Evolutionary conservation across 1,140 invertebrate genomes (phyloP).

Genomic region (Sarcophaga peregrina): DNA sequence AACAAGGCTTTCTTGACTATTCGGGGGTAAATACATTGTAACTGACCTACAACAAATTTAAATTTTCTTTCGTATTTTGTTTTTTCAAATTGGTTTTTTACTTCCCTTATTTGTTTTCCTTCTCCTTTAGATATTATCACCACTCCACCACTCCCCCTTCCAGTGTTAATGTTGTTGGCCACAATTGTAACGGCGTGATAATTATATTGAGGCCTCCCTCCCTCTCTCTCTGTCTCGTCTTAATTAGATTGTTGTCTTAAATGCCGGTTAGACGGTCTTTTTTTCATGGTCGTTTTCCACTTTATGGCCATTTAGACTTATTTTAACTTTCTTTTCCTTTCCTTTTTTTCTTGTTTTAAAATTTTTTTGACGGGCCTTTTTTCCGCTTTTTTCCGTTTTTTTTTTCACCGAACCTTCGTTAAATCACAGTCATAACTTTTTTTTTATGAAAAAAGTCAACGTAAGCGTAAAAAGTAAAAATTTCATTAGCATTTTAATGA

Average conservation of each 20-base stretch:
- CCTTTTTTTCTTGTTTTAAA: background rate
- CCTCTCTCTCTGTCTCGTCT: too few relatives aligned
- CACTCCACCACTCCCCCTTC: background rate
- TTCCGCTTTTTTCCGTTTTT: background rate
- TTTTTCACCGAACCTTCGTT: background rate
- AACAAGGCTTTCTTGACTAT: background rate
- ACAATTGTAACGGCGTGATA: background rate
- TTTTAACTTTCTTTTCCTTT: background rate
- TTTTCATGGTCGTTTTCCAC: background rate
- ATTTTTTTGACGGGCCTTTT: background rate
- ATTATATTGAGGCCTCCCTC: background rate
- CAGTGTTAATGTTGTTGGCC: background rate
- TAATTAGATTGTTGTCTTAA: slow-evolving; percentile 26
- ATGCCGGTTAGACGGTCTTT: background rate
- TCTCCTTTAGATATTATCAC: background rate
- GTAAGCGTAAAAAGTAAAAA: slow-evolving; percentile 17
- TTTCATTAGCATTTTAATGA: slow-evolving; percentile 35
- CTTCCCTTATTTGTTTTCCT: background rate
- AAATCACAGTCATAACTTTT: slow-evolving; percentile 32
- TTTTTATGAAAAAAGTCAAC: too few relatives aligned
- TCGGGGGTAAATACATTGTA: too few relatives aligned
- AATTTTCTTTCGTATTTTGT: too few relatives aligned
- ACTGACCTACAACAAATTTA: too few relatives aligned
- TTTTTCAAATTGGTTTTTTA: too few relatives aligned
- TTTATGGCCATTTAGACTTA: slow-evolving; percentile 21